Base-by-base conservation (phyloP, 2,113 vertebrate species). In the Tragelaphus scriptus region DNA sequence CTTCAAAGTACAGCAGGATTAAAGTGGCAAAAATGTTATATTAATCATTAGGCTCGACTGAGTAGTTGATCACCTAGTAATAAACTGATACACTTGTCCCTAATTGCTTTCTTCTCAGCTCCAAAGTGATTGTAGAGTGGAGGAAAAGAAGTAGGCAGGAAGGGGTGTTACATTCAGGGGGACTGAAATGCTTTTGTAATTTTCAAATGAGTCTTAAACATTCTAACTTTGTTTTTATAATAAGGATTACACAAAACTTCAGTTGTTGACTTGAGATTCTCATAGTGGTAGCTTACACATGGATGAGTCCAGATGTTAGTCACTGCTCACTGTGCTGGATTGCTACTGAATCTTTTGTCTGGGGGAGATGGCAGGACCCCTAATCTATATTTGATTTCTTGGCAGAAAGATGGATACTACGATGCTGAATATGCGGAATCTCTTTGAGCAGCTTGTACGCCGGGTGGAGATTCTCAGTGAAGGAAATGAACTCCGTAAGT, bases 401-500 rank as follows among this genome's bases (percentile, higher is more conserved):
- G 97, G 96, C 96, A 99, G 98, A 97, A 91, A 99, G 95, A 99
- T 99, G 99, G 99, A 99, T 95, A 96, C 98, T 1, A 95, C 98
- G 2, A 98, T 99, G 99, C 91, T 99, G 96, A 99, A 97, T 98
- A 97, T 99, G 59, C 98, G 99, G 96, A 96, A 98, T 97, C 96
- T 99, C 53, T 99, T 99, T 84, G 99, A 99, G 40, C 99, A 99
- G 65, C 98, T 99, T 77, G 95, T 98, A 58, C 98, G 98, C 40
- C 99, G 99, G 65, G 98, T 99, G 51, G 99, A 99, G 79, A 90
- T 99, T 40, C 98, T 99, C 89, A 99, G 98, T 71, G 99, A 99
- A 91, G 99, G 99, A 59, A 98, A 99, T 47, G 99, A 99, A 94
- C 99, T 98, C 87, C 99, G 99, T 99, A 98, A 99, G 99, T 99